A percentile compares a stretch with the other conserved stretches of the same genome.
phyloP scores from a whole-genome alignment of 1,140 invertebrate species.

The Dendrolimus kikuchii region DNA sequence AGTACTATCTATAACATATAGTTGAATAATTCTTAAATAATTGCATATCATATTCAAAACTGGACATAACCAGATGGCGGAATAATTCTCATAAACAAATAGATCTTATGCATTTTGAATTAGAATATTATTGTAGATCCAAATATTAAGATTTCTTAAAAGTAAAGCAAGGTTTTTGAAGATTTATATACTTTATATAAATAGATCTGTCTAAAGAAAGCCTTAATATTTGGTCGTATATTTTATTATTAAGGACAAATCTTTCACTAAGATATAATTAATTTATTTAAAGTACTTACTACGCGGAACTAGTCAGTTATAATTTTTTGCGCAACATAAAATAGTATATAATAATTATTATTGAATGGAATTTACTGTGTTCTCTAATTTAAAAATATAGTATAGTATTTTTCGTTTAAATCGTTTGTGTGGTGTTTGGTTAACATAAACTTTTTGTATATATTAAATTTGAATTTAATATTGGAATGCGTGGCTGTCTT shows the following conservation, averaged over 20 bases:
- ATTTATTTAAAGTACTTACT: constrained; percentile 73
- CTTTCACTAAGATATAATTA: constrained; percentile 58
- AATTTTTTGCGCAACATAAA: constrained; percentile 70
- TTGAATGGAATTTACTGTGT: constrained; percentile 61
- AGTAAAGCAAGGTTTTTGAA: too few relatives aligned
- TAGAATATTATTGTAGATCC: constrained; percentile 50
- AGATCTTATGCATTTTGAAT: constrained; percentile 58
- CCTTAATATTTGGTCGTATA: too few relatives aligned
- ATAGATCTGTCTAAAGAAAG: too few relatives aligned
- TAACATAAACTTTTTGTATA: too few relatives aligned
- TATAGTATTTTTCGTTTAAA: constrained; percentile 61
- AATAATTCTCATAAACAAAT: constrained; percentile 28
- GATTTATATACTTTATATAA: too few relatives aligned
- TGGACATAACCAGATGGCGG: constrained; percentile 13
- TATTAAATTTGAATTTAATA: too few relatives aligned
- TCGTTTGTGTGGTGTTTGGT: constrained; percentile 68
- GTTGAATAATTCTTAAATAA: constrained; percentile 65
- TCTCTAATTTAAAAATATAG: constrained; percentile 63
- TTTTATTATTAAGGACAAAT: constrained; percentile 63
- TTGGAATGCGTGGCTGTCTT: too few relatives aligned
- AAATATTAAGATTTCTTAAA: neutral
- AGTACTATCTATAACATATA: constrained; percentile 50
- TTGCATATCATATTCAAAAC: constrained; percentile 39
- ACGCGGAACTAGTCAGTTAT: constrained; percentile 72
- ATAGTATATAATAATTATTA: constrained; percentile 54